Percentiles rank a stretch among this genome's conserved stretches.
Evolutionary conservation across 1,140 invertebrate species (phyloP).

Genomic region (Aphaenogaster ashmeadi): DNA sequence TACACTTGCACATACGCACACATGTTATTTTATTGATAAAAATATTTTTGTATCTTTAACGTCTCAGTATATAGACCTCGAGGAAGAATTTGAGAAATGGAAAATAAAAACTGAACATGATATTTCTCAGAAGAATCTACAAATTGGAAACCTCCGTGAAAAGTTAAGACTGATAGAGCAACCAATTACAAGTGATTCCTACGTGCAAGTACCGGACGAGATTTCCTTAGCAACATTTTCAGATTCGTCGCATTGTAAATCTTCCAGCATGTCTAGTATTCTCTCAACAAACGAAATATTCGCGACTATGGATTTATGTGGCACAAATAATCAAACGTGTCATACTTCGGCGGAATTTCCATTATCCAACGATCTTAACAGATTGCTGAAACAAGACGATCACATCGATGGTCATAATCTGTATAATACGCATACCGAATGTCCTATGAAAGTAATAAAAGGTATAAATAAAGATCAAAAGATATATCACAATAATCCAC

Average conservation of each 20-base stretch:
- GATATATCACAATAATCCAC: constrained; percentile 2
- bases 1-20: neutral
- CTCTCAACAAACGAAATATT: constrained; percentile 52
- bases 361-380: constrained; percentile 1
- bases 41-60: constrained; percentile 50
- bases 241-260: constrained; percentile 65
- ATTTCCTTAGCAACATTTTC: constrained; percentile 28
- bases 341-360: neutral
- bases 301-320: constrained; percentile 46
- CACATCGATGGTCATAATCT: neutral
- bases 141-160: constrained; percentile 88
- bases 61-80: constrained; percentile 90
- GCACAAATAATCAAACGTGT: constrained; percentile 55
- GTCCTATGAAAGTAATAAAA: constrained; percentile 34
- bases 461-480: constrained; percentile 43
- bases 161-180: constrained; percentile 80
- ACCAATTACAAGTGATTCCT: constrained; percentile 71
- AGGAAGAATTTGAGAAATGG: constrained; percentile 90
- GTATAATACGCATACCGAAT: neutral
- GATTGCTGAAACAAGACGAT: constrained; percentile 25
- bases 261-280: constrained; percentile 65
- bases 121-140: constrained; percentile 86
- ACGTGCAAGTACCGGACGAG: constrained; percentile 80
- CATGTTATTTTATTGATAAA: neutral
- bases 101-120: constrained; percentile 85